Conservation (phyloP, 2,888 invertebrate genomes). For the Pharmacophagus antenor region DNA sequence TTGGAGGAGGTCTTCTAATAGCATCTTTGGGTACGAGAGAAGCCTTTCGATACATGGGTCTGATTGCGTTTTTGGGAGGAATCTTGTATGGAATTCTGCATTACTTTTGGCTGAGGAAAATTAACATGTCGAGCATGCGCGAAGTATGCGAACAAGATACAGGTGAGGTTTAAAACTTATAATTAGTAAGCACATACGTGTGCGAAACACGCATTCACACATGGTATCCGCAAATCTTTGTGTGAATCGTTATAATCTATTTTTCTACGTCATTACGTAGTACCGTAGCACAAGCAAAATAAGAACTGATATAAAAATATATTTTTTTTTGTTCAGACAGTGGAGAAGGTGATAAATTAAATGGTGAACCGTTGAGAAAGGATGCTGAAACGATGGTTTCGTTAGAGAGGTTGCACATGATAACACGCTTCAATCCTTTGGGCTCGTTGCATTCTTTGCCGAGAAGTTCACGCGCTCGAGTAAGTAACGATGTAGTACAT, state of each 20-base stretch:
- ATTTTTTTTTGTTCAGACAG: constrained; percentile 58
- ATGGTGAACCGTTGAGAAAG: constrained; percentile 82
- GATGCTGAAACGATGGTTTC: constrained; percentile 87
- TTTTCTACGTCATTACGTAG: too few species aligned
- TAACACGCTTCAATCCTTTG: constrained; percentile 88
- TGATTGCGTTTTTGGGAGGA: constrained; percentile 86
- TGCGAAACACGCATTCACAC: too few species aligned
- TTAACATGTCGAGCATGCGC: constrained; percentile 69
- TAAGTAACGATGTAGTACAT: constrained; percentile 38
- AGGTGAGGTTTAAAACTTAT: constrained; percentile 45
- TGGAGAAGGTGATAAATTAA: constrained; percentile 83
- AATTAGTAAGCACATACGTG: too few species aligned
- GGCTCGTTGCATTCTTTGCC: constrained; percentile 87
- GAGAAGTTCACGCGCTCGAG: constrained; percentile 81
- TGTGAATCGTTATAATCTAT: too few species aligned
- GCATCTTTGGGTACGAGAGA: constrained; percentile 87
- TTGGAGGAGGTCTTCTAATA: constrained; percentile 88
- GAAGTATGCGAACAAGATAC: constrained; percentile 67
- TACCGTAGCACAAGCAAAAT: too few species aligned
- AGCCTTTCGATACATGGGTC: constrained; percentile 89
- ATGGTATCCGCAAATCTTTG: too few species aligned
- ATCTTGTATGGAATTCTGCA: constrained; percentile 86
- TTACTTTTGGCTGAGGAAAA: constrained; percentile 86
- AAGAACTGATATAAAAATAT: background rate
- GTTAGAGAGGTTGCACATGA: constrained; percentile 85